phyloP scores from a whole-genome alignment of 2,888 invertebrate genomes.

The Perithous albicinctus region DNA sequence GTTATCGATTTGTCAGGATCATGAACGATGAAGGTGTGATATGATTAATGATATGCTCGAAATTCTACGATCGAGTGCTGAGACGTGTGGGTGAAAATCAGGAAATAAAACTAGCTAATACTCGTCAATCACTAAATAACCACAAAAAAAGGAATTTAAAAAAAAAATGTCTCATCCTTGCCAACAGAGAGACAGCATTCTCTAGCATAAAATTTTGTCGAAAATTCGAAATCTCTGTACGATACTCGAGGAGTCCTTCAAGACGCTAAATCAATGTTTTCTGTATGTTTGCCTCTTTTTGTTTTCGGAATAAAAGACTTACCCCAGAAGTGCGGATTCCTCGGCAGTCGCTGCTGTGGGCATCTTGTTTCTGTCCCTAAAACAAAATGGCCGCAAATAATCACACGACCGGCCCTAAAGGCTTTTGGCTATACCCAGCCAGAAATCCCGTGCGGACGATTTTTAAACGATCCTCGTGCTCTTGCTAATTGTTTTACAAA shows the following conservation, averaged over 20 bases:
- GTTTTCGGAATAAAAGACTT: slow-evolving; percentile 84
- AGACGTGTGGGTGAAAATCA: slow-evolving; percentile 44
- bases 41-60: slow-evolving; percentile 35
- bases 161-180: slow-evolving; percentile 48
- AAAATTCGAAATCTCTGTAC: slow-evolving; percentile 41
- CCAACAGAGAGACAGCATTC: slow-evolving; percentile 49
- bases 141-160: no score
- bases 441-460: slow-evolving; percentile 59
- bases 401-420: slow-evolving; percentile 80
- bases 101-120: slow-evolving; percentile 53
- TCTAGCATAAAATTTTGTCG: slow-evolving; percentile 41
- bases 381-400: slow-evolving; percentile 84
- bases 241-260: slow-evolving; percentile 32
- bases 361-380: slow-evolving; percentile 87
- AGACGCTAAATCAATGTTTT: slow-evolving; percentile 26
- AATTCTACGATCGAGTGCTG: slow-evolving; percentile 43
- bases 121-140: slow-evolving; percentile 52
- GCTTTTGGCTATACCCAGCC: slow-evolving; percentile 69
- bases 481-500: slow-evolving; percentile 18
- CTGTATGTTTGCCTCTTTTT: slow-evolving; percentile 5
- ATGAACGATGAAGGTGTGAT: slow-evolving; percentile 34
- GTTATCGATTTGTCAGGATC: slow-evolving; percentile 1
- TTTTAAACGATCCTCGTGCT: slow-evolving; percentile 57
- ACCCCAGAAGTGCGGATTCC: slow-evolving; percentile 95
- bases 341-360: slow-evolving; percentile 90